These are phyloP conservation scores for Takifugu ocellatus DNA, from an alignment of 2,797 vertebrate genomes.

Conservation along the genomic window DNA sequence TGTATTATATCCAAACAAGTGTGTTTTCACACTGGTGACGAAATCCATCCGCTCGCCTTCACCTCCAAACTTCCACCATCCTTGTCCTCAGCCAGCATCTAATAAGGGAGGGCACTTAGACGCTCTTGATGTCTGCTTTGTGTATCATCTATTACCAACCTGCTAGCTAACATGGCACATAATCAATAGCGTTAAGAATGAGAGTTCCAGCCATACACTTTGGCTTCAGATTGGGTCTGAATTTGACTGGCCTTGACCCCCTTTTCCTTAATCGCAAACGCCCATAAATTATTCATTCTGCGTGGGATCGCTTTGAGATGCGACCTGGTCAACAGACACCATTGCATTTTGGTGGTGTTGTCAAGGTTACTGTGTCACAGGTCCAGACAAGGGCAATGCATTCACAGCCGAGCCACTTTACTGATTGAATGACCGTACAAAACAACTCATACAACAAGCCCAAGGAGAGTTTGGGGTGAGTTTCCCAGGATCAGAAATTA, in stretches of 20 bases:
- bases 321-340: slow-evolving; percentile 72
- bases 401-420: slow-evolving; percentile 50
- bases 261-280: slow-evolving; percentile 21
- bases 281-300: slow-evolving; percentile 73
- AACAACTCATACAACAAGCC: slow-evolving; percentile 16
- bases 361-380: slow-evolving; percentile 72
- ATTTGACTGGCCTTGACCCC: slow-evolving; percentile 24
- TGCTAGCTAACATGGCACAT: slow-evolving; percentile 62
- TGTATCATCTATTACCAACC: slow-evolving; percentile 59
- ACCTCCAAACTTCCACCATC: not conserved
- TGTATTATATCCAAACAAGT: slow-evolving; percentile 59
- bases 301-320: slow-evolving; percentile 60
- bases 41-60: slow-evolving; percentile 15
- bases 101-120: slow-evolving; percentile 58
- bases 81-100: slow-evolving; percentile 37
- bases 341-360: slow-evolving; percentile 59
- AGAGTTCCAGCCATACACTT: slow-evolving; percentile 41
- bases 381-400: slow-evolving; percentile 58
- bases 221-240: slow-evolving; percentile 52
- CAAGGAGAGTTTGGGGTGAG: not conserved
- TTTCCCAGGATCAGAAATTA: slow-evolving; percentile 2
- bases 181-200: slow-evolving; percentile 70
- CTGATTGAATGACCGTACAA: slow-evolving; percentile 47
- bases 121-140: slow-evolving; percentile 68
- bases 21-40: slow-evolving; percentile 9